Conservation (phyloP, 2,888 invertebrate species). For the Heliconius charithonia region DNA sequence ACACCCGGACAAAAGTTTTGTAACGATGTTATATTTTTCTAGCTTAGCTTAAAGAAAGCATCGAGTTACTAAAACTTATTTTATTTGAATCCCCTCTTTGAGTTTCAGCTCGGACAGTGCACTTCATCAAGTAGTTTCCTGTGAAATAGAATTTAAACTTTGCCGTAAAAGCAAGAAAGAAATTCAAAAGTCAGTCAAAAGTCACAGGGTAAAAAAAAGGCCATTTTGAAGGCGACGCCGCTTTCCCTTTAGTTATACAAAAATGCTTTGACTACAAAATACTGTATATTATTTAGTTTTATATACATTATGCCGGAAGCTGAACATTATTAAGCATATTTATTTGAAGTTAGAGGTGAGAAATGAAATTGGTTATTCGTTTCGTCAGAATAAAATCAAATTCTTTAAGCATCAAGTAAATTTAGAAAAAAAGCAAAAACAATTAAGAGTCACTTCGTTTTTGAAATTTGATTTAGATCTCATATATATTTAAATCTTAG, state of each 20-base stretch:
- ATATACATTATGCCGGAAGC: neutral
- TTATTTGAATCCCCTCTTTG: slow-evolving; percentile 37
- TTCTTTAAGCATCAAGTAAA: neutral
- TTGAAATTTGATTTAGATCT: neutral
- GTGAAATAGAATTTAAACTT: slow-evolving; percentile 47
- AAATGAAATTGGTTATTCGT: neutral
- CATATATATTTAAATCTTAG: too few relatives aligned
- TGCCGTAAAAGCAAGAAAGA: slow-evolving; percentile 41
- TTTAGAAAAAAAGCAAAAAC: neutral
- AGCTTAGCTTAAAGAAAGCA: slow-evolving; percentile 12
- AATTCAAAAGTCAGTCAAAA: slow-evolving; percentile 42
- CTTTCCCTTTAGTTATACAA: slow-evolving; percentile 28
- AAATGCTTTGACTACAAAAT: slow-evolving; percentile 12
- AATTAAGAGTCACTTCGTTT: neutral
- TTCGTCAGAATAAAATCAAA: neutral
- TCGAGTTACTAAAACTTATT: slow-evolving; percentile 27
- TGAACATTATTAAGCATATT: neutral
- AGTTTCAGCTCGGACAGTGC: slow-evolving; percentile 39
- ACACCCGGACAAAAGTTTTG: slow-evolving; percentile 5
- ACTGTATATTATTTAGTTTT: neutral
- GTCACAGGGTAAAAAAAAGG: slow-evolving; percentile 38
- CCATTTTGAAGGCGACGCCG: slow-evolving; percentile 37
- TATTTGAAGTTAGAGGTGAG: too few relatives aligned
- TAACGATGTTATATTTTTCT: slow-evolving; percentile 21
- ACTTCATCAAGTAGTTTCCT: slow-evolving; percentile 45